Conservation (phyloP, 1,140 invertebrate species). For the Aphis craccivora region DNA sequence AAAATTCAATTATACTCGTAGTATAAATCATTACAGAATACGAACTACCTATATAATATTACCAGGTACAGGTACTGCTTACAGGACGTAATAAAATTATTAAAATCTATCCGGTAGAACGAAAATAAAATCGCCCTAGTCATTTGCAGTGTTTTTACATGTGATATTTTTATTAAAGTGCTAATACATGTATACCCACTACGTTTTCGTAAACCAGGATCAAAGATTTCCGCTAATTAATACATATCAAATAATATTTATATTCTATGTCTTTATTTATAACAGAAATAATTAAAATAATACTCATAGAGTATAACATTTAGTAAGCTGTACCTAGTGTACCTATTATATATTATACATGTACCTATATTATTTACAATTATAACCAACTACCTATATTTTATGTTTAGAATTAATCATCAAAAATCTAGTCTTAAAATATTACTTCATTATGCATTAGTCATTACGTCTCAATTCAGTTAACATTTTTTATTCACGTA, state of each 20-base stretch:
- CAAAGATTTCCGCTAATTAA: not conserved
- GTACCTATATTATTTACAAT: not conserved
- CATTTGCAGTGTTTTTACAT: not conserved
- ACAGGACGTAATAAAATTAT: conserved; percentile 4
- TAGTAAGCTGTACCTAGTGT: not conserved
- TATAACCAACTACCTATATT: not conserved
- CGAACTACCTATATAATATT: not conserved
- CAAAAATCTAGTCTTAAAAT: not conserved
- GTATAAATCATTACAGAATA: not conserved
- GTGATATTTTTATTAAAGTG: not conserved
- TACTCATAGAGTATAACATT: not conserved
- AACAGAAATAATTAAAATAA: not conserved
- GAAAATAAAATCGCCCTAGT: not conserved
- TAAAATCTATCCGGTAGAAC: conserved; percentile 26
- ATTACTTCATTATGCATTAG: not conserved
- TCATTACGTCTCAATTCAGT: not conserved
- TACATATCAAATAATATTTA: not conserved
- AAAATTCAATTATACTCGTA: not conserved
- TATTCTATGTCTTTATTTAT: not conserved
- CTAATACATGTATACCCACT: not conserved
- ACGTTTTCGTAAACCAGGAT: not conserved
- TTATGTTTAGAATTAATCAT: not conserved
- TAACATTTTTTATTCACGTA: not conserved
- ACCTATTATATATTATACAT: not conserved
- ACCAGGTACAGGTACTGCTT: not conserved